phyloP scores from a whole-genome alignment of 2,888 invertebrate genomes.

The Galerucella calmariensis region DNA sequence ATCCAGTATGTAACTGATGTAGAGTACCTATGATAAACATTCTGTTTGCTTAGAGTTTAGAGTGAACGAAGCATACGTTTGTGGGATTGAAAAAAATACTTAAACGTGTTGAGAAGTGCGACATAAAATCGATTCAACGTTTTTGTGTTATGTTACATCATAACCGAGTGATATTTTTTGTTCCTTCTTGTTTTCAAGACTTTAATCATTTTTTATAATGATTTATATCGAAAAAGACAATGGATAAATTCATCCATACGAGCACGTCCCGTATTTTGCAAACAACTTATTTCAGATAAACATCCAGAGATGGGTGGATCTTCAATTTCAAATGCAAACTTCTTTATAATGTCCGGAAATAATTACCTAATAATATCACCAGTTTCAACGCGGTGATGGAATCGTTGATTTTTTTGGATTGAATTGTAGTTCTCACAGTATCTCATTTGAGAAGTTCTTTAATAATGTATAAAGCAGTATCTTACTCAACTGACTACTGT shows the following conservation, averaged over 20 bases:
- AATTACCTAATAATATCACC: no score
- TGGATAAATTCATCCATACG: background rate
- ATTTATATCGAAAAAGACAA: background rate
- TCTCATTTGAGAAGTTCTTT: no score
- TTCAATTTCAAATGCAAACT: no score
- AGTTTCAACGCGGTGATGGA: no score
- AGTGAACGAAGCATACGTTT: background rate
- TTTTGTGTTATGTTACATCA: background rate
- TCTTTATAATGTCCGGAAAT: no score
- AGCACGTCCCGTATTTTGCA: no score
- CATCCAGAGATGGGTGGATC: no score
- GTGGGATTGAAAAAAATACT: background rate
- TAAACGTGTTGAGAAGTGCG: background rate
- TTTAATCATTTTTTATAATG: background rate
- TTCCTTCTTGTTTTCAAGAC: background rate
- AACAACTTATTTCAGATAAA: no score
- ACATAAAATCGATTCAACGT: background rate
- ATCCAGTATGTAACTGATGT: background rate
- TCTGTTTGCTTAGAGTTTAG: background rate
- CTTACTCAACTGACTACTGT: no score
- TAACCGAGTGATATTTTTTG: background rate
- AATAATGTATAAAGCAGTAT: no score
- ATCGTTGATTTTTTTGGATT: no score
- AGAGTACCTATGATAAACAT: background rate
- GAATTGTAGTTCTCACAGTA: no score